phyloP scores from a whole-genome alignment of 2,888 invertebrate genomes.

The Sericinus montela region DNA sequence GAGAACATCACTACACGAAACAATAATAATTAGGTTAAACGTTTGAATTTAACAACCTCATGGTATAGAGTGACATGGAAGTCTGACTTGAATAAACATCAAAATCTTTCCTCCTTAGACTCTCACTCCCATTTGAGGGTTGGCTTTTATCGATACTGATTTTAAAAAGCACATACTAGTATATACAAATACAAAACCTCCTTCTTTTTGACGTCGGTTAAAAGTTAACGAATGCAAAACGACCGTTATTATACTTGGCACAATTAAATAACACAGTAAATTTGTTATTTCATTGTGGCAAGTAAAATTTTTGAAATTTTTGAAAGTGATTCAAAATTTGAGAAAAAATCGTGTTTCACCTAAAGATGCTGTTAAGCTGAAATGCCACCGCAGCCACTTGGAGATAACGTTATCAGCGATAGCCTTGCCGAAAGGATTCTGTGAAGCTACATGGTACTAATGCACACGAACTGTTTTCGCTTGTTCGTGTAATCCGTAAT shows the following conservation, averaged over 20 bases:
- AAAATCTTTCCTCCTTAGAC: no score
- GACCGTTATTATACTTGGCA: neutral
- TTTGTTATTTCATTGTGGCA: no score
- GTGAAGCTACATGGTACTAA: slow-evolving; percentile 40
- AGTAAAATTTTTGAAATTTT: no score
- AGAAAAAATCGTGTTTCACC: slow-evolving; percentile 8
- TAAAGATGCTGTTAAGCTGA: slow-evolving; percentile 29
- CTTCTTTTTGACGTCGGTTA: no score
- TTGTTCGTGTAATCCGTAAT: slow-evolving; percentile 23
- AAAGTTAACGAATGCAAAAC: no score
- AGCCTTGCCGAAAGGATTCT: slow-evolving; percentile 72
- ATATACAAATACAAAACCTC: no score
- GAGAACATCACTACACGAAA: neutral
- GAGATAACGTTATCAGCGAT: slow-evolving; percentile 74
- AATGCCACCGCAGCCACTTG: slow-evolving; percentile 33
- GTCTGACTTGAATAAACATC: no score
- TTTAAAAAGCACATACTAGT: no score
- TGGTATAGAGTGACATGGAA: no score
- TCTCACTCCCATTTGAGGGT: no score
- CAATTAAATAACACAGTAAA: neutral
- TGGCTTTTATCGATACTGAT: no score
- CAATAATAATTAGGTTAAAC: slow-evolving; percentile 6
- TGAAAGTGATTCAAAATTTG: no score
- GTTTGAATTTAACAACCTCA: neutral
- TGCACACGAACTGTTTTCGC: slow-evolving; percentile 26